A percentile compares a stretch with the other conserved stretches of the same genome.
Evolutionary conservation across 1,140 invertebrate genomes (phyloP).

Genomic region (Aricia agestis): DNA sequence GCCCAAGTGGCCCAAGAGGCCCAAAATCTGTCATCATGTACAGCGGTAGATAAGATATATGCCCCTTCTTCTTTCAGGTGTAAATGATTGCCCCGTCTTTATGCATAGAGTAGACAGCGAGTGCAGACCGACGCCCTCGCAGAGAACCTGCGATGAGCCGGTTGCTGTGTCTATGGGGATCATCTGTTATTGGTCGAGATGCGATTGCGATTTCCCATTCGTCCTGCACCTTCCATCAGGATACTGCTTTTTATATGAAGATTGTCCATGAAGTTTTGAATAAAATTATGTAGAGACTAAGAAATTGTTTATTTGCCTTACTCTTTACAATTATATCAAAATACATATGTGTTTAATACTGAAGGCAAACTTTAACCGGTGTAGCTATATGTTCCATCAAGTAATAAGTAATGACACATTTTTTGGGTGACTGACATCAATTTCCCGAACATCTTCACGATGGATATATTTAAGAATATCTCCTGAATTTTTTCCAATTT

Average conservation of each 20-base stretch:
- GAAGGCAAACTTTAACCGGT: background rate
- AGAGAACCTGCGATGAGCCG: constrained; percentile 63
- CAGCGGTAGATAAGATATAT: background rate
- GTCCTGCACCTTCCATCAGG: constrained; percentile 55
- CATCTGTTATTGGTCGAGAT: constrained; percentile 66
- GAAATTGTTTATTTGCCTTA: background rate
- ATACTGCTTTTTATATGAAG: constrained; percentile 64
- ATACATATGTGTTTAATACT: too few relatives aligned
- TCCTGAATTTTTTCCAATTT: background rate
- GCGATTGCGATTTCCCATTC: constrained; percentile 68
- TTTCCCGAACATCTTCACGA: background rate
- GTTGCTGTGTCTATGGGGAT: constrained; percentile 55
- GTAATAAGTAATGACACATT: background rate
- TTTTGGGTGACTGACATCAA: background rate
- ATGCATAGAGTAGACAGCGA: constrained; percentile 61
- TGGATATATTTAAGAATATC: constrained; percentile 11
- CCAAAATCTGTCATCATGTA: background rate
- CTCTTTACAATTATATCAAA: background rate
- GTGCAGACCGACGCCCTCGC: constrained; percentile 59
- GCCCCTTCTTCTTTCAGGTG: constrained; percentile 41
- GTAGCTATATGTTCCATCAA: background rate
- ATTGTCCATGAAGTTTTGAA: constrained; percentile 46
- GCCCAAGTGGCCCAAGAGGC: too few relatives aligned
- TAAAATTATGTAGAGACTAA: too few relatives aligned
- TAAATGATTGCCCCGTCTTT: constrained; percentile 53